These are phyloP conservation scores for Zoroaster sp. DNA, from an alignment of 53 echinoderm and acorn worm genomes.

Conservation along the genomic window DNA sequence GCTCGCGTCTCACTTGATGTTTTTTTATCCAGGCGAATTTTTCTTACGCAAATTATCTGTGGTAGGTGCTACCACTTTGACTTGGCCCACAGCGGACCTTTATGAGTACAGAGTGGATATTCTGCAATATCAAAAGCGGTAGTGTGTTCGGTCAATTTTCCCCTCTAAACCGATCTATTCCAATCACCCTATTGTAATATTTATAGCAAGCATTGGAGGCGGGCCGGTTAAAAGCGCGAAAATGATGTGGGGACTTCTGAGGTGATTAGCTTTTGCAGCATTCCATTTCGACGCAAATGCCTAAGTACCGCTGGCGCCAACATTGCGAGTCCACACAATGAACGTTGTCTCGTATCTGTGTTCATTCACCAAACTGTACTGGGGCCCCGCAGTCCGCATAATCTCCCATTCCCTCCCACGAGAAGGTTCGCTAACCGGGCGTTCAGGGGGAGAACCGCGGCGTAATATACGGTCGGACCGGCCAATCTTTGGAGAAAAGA, in stretches of 20 bases:
- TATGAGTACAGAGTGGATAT: no score
- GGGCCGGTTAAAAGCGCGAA: conserved; percentile 73
- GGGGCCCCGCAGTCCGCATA: conserved; percentile 42
- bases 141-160: conserved; percentile 12
- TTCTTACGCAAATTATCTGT: conserved; percentile 23
- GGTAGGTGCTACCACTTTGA: not conserved
- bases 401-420: not conserved
- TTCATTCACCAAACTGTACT: conserved; percentile 71
- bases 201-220: conserved; percentile 61
- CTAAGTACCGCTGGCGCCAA: conserved; percentile 95
- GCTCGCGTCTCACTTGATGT: conserved; percentile 16
- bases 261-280: conserved; percentile 86
- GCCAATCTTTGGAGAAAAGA: not conserved
- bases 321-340: conserved; percentile 83
- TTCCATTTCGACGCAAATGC: conserved; percentile 86
- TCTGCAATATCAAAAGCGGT: not conserved
- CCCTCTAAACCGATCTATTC: conserved; percentile 11
- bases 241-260: conserved; percentile 70
- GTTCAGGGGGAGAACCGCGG: not conserved
- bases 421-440: conserved; percentile 18
- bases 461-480: not conserved
- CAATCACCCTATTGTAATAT: conserved; percentile 61
- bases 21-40: not conserved
- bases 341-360: conserved; percentile 72
- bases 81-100: not conserved